Base-by-base conservation (phyloP, 1,140 invertebrate species). In the Chelonus insularis region DNA sequence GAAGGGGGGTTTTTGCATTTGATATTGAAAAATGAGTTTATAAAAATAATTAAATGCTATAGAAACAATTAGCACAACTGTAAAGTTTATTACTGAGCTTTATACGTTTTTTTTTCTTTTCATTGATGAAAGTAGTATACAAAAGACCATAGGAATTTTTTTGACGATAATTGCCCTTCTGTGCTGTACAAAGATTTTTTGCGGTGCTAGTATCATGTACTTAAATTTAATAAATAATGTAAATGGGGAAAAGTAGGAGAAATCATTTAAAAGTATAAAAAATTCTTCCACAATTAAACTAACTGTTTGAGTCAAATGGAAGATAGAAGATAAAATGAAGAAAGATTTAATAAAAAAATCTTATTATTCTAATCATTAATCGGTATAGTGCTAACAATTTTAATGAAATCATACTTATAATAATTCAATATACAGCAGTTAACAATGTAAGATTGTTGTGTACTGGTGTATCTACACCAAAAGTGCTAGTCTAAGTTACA, bases 401-500 rank as follows among this genome's bases (percentile, higher is more conserved):
- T 60, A 11, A 51, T 51, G 12, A 57, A 29, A 29, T 3, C 50
- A 23, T 36, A 57, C 57, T 39, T 39, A 16, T 50, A 29, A 11
- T 21, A 61, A 72, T 70, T 60, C 68, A 71, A 77, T 73, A 75
- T 70, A 74, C 72, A 71, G 68, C 75, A 79, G 69, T 72, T 77
- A 74, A 72, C 21, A 68, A 72, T 65, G 68, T 68, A 56, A 70
- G 23, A 39, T 55, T 55, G 16, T 73, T 73, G 68, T 79, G 72
- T 79, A 78, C 77, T 75, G 73, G 75, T 72, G 65, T 48, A 9
- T 59, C 59, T 63, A 68, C 68, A 71, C 70, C 74, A 66, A 68
- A 72, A 76, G 72, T 77, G 74, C 78, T 79, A 80, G 78, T 79
- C 77, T 80, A 79, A 80, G 76, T 69, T n/a, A n/a, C n/a, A n/a